Conservation (phyloP, 2,888 invertebrate genomes). For the Leptothorax acervorum region DNA sequence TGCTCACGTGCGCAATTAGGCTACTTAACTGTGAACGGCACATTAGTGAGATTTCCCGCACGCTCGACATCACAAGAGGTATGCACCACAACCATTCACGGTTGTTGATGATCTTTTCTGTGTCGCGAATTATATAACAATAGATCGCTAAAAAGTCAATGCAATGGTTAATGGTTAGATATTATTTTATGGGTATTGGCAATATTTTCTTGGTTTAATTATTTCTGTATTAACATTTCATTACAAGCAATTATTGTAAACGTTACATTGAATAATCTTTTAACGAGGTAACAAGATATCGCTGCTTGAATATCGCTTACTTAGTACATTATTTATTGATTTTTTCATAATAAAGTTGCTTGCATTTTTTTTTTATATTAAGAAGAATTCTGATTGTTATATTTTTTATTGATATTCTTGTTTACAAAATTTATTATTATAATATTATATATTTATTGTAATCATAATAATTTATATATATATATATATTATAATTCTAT, state of each 20-base stretch:
- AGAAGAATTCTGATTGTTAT: not conserved
- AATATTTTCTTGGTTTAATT: not conserved
- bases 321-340: not conserved
- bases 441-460: no score
- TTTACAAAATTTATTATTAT: not conserved
- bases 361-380: not conserved
- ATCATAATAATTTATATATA: no score
- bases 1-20: slow-evolving; percentile 20
- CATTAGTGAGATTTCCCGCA: slow-evolving; percentile 3
- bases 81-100: not conserved
- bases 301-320: not conserved
- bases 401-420: not conserved
- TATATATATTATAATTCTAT: no score
- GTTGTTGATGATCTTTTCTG: not conserved
- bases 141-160: not conserved
- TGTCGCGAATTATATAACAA: not conserved
- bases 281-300: not conserved
- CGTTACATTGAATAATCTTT: not conserved
- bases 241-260: not conserved
- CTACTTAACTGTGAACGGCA: not conserved
- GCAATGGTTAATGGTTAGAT: no score
- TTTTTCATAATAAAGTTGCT: not conserved
- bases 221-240: not conserved
- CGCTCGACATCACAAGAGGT: not conserved
- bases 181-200: not conserved